phyloP scores from a whole-genome alignment of 2,113 vertebrate genomes.

The Xiphophorus couchianus region DNA sequence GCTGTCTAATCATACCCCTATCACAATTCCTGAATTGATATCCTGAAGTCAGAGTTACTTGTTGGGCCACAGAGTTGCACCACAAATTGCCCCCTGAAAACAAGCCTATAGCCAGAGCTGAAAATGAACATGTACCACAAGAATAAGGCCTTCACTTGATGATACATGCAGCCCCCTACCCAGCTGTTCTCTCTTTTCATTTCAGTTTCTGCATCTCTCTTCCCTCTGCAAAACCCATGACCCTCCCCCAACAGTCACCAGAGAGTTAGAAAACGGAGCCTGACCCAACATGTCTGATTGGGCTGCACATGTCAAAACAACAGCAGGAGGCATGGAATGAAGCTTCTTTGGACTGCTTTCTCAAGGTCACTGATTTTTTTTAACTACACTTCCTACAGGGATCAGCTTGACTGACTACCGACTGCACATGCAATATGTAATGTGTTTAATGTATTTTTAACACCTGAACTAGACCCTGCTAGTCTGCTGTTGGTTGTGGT shows the following conservation, averaged over 20 bases:
- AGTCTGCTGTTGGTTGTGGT: not conserved
- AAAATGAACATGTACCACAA: conserved; percentile 43
- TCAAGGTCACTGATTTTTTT: conserved; percentile 67
- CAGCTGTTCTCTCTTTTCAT: not conserved
- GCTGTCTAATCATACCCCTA: conserved; percentile 53
- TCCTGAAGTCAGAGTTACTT: conserved; percentile 16
- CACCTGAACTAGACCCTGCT: conserved; percentile 24
- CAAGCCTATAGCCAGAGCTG: conserved; percentile 39
- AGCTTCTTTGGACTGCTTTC: conserved; percentile 55
- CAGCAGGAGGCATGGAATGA: conserved; percentile 54
- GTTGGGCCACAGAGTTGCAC: conserved; percentile 21
- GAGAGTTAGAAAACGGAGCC: conserved; percentile 62
- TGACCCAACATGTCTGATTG: conserved; percentile 68
- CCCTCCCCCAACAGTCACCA: conserved; percentile 40
- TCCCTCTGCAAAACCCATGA: conserved; percentile 41
- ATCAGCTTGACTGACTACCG: conserved; percentile 44
- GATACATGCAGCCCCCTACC: conserved; percentile 21
- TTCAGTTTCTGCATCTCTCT: conserved; percentile 10
- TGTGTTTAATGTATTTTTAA: conserved; percentile 52
- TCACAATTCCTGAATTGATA: conserved; percentile 46
- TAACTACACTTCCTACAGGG: conserved; percentile 51
- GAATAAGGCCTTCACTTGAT: conserved; percentile 31
- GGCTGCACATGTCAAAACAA: conserved; percentile 70
- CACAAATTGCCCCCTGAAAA: conserved; percentile 41
- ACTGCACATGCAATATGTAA: conserved; percentile 45